phyloP scores from a whole-genome alignment of 2,797 vertebrate species.

The Yasuhikotakia modesta region DNA sequence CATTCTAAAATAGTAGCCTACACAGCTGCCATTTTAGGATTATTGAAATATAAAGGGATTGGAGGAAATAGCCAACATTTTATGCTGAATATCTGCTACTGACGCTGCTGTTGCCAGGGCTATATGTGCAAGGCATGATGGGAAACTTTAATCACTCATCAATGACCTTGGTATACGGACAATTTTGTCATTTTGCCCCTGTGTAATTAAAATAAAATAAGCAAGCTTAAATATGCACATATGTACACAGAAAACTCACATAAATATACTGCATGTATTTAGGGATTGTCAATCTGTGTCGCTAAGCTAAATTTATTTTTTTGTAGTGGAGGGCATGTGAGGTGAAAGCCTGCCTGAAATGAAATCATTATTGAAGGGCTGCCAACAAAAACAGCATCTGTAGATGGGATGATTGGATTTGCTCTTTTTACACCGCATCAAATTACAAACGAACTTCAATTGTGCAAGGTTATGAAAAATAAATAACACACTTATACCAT shows the following conservation, averaged over 20 bases:
- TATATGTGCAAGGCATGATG: conserved; percentile 37
- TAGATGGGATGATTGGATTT: conserved; percentile 41
- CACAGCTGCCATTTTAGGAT: conserved; percentile 31
- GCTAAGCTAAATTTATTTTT: conserved; percentile 36
- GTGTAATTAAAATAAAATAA: conserved; percentile 43
- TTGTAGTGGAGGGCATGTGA: conserved; percentile 6
- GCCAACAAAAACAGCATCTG: conserved; percentile 39
- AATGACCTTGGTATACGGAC: conserved; percentile 11
- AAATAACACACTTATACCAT: conserved; percentile 21
- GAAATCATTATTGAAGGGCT: conserved; percentile 21
- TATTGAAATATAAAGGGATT: conserved; percentile 38
- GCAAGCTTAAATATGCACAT: conserved; percentile 19
- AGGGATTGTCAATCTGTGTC: conserved; percentile 27
- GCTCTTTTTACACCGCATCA: conserved; percentile 29
- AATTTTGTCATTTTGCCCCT: neutral
- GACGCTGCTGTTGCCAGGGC: conserved; percentile 4
- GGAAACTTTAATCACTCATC: conserved; percentile 34
- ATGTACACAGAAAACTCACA: conserved; percentile 13
- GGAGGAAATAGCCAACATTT: conserved; percentile 38
- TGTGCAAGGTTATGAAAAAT: conserved; percentile 20
- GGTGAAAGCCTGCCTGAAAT: conserved; percentile 19
- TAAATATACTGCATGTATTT: conserved; percentile 1
- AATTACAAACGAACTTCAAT: conserved; percentile 14
- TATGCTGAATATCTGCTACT: conserved; percentile 32
- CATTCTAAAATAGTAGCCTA: conserved; percentile 22